Percentiles rank a stretch among this genome's conserved stretches.
phyloP scores from a whole-genome alignment of 2,888 invertebrate species.

The Rhagium mordax region DNA sequence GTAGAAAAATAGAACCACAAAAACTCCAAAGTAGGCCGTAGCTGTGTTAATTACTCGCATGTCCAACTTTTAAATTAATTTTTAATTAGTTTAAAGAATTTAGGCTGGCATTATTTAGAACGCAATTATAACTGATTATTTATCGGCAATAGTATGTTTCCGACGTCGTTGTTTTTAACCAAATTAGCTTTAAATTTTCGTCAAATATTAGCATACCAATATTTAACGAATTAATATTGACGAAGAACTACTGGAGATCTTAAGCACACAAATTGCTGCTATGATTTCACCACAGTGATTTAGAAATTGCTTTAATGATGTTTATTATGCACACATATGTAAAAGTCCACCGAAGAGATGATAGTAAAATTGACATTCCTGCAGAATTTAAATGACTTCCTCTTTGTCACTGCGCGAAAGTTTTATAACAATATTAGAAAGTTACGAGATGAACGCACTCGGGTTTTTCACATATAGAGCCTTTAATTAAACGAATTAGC shows the following conservation, averaged over 20 bases:
- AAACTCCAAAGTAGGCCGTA: neutral
- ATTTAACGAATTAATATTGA: slow-evolving; percentile 3
- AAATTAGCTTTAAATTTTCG: neutral
- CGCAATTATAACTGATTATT: too few species aligned
- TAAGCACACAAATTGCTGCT: neutral
- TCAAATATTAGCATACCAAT: neutral
- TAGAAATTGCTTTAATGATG: slow-evolving; percentile 24
- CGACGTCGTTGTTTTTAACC: too few species aligned
- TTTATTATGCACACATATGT: slow-evolving; percentile 5
- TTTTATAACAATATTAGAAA: slow-evolving; percentile 54
- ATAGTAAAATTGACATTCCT: slow-evolving; percentile 20
- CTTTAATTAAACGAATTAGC: too few species aligned
- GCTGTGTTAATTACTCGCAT: slow-evolving; percentile 7
- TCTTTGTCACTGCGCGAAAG: slow-evolving; percentile 51
- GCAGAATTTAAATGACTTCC: slow-evolving; percentile 50
- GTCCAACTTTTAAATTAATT: neutral
- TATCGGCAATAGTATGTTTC: too few species aligned
- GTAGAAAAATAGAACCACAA: slow-evolving; percentile 24
- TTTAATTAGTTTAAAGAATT: neutral
- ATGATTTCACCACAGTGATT: neutral
- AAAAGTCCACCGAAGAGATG: slow-evolving; percentile 11
- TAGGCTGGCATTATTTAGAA: too few species aligned
- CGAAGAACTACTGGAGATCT: slow-evolving; percentile 3
- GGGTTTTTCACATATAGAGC: slow-evolving; percentile 30
- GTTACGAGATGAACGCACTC: slow-evolving; percentile 35